Percentiles rank a stretch among this genome's conserved stretches.
phyloP scores from a whole-genome alignment of 2,888 invertebrate genomes.

The Candidula unifasciata region DNA sequence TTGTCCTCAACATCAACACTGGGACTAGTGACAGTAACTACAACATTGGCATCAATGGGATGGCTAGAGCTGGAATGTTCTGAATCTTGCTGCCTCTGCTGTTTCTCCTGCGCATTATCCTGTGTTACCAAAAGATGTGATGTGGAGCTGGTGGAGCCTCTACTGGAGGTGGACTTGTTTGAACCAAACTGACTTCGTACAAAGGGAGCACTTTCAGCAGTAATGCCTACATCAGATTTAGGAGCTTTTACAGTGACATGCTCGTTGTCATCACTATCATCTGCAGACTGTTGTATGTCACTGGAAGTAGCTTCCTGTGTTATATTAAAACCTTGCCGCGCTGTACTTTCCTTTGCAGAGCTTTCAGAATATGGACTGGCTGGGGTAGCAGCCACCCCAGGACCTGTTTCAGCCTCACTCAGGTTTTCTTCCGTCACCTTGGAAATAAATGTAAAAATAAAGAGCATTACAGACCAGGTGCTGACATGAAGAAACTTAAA shows the following conservation, averaged over 20 bases:
- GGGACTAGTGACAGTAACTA: constrained; percentile 23
- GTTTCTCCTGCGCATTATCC: background rate
- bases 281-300: background rate
- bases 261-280: background rate
- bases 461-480: background rate
- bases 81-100: background rate
- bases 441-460: background rate
- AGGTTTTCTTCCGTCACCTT: constrained; percentile 32
- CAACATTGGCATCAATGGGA: constrained; percentile 48
- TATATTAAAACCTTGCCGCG: background rate
- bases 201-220: background rate
- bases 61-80: constrained; percentile 34
- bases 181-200: background rate
- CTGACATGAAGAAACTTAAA: background rate
- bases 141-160: background rate
- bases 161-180: background rate
- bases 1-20: constrained; percentile 35
- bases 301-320: background rate
- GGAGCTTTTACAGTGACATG: background rate
- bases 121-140: background rate
- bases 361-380: constrained; percentile 43
- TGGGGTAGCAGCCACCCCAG: constrained; percentile 34
- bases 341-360: background rate
- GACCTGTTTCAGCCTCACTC: constrained; percentile 25
- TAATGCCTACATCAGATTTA: background rate